phyloP scores from a whole-genome alignment of 64 coral and sea anemone species.

The Stichodactyla mertensii region DNA sequence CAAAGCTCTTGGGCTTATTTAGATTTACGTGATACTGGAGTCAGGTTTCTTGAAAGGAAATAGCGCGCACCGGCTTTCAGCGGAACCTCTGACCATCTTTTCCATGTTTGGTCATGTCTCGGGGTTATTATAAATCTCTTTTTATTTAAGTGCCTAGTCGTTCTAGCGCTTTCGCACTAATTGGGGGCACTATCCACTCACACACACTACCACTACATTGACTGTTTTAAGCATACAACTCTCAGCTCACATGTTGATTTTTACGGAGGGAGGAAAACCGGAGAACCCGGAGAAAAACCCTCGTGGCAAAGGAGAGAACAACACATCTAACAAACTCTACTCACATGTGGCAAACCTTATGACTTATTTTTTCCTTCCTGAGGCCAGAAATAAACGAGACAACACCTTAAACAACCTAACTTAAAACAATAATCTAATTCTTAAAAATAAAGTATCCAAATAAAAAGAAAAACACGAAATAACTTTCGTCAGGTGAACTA shows the following conservation, averaged over 20 bases:
- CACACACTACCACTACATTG: no score
- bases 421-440: not conserved
- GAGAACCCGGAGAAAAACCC: no score
- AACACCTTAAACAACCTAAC: not conserved
- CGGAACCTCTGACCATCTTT: not conserved
- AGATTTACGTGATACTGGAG: not conserved
- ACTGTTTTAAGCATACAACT: no score
- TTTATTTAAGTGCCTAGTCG: no score
- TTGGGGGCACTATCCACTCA: no score
- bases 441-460: not conserved
- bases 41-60: conserved; percentile 6
- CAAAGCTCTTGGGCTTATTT: not conserved
- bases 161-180: no score
- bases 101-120: not conserved
- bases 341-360: no score
- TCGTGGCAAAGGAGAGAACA: no score
- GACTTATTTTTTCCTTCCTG: not conserved
- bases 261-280: no score
- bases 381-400: not conserved
- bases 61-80: not conserved
- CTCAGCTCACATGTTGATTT: no score
- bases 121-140: no score
- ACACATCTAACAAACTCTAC: no score
- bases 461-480: not conserved
- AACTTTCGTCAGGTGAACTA: not conserved